Percentiles rank a stretch among this genome's conserved stretches.
Evolutionary conservation across 2,113 vertebrate genomes (phyloP).

Genomic region (Xyrauchen texanus): DNA sequence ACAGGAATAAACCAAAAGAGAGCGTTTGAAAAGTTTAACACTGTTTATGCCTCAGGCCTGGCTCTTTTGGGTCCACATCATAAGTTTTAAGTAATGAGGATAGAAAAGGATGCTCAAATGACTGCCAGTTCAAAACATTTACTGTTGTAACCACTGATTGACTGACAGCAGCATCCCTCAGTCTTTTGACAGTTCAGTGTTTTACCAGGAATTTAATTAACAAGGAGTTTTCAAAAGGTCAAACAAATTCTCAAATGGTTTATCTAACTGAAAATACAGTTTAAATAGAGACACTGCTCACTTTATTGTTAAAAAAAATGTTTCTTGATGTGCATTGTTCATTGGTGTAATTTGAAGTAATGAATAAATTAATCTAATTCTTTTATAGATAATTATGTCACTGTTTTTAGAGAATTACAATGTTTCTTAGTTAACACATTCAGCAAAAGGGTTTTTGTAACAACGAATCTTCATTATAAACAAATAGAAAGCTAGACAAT

Average conservation of each 20-base stretch:
- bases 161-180: slow-evolving; percentile 22
- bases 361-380: background rate
- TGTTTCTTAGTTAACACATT: background rate
- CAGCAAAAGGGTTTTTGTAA: background rate
- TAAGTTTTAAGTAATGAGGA: background rate
- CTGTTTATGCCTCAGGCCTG: slow-evolving; percentile 18
- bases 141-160: background rate
- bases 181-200: slow-evolving; percentile 10
- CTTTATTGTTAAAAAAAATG: too few species aligned
- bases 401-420: background rate
- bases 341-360: background rate
- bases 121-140: slow-evolving; percentile 4
- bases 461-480: background rate
- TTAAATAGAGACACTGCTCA: too few species aligned
- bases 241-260: background rate
- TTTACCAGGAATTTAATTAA: slow-evolving; percentile 7
- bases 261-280: background rate
- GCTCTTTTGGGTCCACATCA: slow-evolving; percentile 8
- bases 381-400: background rate
- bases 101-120: slow-evolving; percentile 3
- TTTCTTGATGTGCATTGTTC: background rate
- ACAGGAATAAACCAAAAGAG: too few species aligned
- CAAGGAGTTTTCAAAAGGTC: slow-evolving; percentile 11
- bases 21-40: background rate
- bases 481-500: background rate